Evolutionary conservation across 2,888 invertebrate genomes (phyloP).

Genomic region (Polymixis flavicincta): DNA sequence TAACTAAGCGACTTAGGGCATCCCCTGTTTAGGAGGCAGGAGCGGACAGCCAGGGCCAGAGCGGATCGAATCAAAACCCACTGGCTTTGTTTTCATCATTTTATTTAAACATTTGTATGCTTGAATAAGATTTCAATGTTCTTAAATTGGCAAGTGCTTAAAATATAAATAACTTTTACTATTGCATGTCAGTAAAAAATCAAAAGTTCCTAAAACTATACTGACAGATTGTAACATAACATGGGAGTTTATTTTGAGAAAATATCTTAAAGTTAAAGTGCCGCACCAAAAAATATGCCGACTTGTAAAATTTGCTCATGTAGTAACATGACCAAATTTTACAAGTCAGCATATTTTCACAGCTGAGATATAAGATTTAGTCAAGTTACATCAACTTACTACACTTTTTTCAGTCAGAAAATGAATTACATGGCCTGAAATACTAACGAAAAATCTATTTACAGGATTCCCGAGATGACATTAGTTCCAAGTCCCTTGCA

Average conservation of each 20-base stretch:
- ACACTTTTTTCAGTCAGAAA: neutral
- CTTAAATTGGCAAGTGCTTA: neutral
- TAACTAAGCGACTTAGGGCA: neutral
- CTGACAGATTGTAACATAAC: too few species aligned
- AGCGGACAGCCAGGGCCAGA: too few species aligned
- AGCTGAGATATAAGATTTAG: neutral
- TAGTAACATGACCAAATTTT: too few species aligned
- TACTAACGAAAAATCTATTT: slow-evolving; percentile 31
- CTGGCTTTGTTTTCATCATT: too few species aligned
- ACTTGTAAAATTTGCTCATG: neutral
- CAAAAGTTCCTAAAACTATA: neutral
- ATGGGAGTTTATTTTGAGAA: neutral
- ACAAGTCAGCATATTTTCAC: too few species aligned
- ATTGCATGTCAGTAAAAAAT: neutral
- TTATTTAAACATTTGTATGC: neutral
- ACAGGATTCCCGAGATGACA: slow-evolving; percentile 78
- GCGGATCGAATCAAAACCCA: neutral
- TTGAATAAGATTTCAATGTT: neutral
- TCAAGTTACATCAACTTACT: neutral
- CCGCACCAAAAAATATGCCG: neutral
- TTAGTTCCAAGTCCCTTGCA: slow-evolving; percentile 78
- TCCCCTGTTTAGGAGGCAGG: neutral
- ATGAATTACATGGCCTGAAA: neutral
- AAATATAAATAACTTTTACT: too few species aligned
- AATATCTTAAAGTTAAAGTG: neutral